Evolutionary conservation across 64 coral and sea anemone species (phyloP).

Genomic region (Pachyseris speciosa): DNA sequence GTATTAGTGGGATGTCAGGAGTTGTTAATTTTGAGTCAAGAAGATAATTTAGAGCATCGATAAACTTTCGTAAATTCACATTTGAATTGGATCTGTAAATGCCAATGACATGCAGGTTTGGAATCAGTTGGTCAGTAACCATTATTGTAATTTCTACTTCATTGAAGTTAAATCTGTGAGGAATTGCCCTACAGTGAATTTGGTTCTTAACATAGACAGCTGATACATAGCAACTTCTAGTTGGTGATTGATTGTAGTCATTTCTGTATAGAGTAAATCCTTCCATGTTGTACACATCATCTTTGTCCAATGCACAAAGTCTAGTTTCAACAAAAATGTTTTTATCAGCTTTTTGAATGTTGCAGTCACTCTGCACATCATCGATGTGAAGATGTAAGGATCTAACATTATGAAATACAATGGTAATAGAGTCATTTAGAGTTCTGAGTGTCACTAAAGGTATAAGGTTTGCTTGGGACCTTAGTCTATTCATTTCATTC

Average conservation of each 20-base stretch:
- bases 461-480: conserved; percentile 36
- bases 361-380: conserved; percentile 48
- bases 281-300: too few relatives aligned
- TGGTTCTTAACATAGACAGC: conserved; percentile 18
- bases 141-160: conserved; percentile 69
- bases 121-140: conserved; percentile 28
- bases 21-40: not conserved
- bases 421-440: conserved; percentile 16
- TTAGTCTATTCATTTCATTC: conserved; percentile 55
- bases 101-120: conserved; percentile 41
- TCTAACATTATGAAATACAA: conserved; percentile 73
- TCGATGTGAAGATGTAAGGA: conserved; percentile 61
- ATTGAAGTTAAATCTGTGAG: conserved; percentile 57
- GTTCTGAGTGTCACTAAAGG: conserved; percentile 11
- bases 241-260: too few relatives aligned
- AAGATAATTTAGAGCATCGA: conserved; percentile 37
- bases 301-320: conserved; percentile 15
- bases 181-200: conserved; percentile 20
- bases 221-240: conserved; percentile 50
- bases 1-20: not conserved
- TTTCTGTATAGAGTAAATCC: conserved; percentile 63
- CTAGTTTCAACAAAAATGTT: conserved; percentile 68
- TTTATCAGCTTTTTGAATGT: conserved; percentile 22
- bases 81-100: conserved; percentile 35
- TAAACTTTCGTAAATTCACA: not conserved